Percentiles rank a stretch among this genome's conserved stretches.
phyloP scores from a whole-genome alignment of 2,113 vertebrate genomes.

The Rallus limicola region DNA sequence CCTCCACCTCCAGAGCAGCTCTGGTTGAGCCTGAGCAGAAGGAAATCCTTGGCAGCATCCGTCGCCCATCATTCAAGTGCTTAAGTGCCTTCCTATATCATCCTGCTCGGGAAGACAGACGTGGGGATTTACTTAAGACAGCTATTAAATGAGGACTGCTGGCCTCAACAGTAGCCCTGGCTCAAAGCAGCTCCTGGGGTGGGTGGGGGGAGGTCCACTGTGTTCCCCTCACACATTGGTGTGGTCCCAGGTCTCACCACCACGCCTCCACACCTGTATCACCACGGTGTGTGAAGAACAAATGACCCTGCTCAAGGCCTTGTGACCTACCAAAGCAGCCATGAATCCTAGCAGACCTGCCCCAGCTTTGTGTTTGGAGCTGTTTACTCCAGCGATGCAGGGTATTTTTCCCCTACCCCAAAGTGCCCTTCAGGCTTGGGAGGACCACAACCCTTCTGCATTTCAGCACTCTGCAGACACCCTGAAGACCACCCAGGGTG shows the following conservation, averaged over 20 bases:
- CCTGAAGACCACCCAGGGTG: background rate
- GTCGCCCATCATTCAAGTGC: background rate
- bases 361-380: background rate
- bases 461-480: fast-evolving
- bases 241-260: background rate
- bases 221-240: background rate
- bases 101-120: background rate
- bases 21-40: background rate
- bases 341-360: background rate
- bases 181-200: background rate
- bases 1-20: fast-evolving
- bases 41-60: background rate
- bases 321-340: background rate
- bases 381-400: background rate
- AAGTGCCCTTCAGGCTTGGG: background rate
- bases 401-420: background rate
- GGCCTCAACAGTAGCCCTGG: background rate
- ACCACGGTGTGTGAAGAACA: fast-evolving
- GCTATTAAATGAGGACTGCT: background rate
- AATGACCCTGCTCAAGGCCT: fast-evolving
- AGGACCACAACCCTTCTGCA: background rate
- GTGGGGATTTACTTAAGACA: background rate
- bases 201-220: background rate
- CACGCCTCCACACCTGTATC: fast-evolving
- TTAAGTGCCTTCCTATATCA: background rate